phyloP scores from a whole-genome alignment of 2,113 vertebrate genomes.

The Capreolus pygargus region DNA sequence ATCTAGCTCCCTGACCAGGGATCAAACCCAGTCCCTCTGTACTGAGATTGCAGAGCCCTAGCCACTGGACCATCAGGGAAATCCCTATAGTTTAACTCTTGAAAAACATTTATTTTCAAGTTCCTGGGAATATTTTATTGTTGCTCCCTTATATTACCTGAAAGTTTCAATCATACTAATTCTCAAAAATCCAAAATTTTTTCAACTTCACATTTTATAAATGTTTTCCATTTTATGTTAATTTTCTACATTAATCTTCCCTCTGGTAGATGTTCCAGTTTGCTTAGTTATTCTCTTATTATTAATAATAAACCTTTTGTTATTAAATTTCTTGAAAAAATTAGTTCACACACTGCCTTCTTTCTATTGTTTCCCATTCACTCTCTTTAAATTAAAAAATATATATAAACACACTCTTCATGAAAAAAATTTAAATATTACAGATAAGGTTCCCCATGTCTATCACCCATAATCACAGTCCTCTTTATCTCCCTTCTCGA shows the following conservation, averaged over 20 bases:
- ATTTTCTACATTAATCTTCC: neutral
- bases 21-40: neutral
- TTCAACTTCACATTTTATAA: neutral
- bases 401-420: neutral
- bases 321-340: neutral
- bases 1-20: neutral
- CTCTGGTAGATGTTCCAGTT: neutral
- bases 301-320: neutral
- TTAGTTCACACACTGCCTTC: neutral
- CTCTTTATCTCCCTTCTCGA: neutral
- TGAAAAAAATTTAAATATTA: neutral
- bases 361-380: constrained; percentile 1
- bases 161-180: constrained; percentile 4
- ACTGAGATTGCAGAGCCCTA: neutral
- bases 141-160: neutral
- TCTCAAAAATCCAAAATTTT: neutral
- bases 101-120: constrained; percentile 4
- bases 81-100: neutral
- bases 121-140: constrained; percentile 1
- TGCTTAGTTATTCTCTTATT: neutral
- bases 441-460: neutral
- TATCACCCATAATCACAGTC: neutral
- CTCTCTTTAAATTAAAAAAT: neutral
- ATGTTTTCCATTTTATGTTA: neutral
- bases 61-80: neutral